These are phyloP conservation scores for Otolemur garnettii DNA, from an alignment of 2,113 vertebrate species.

Conservation along the genomic window DNA sequence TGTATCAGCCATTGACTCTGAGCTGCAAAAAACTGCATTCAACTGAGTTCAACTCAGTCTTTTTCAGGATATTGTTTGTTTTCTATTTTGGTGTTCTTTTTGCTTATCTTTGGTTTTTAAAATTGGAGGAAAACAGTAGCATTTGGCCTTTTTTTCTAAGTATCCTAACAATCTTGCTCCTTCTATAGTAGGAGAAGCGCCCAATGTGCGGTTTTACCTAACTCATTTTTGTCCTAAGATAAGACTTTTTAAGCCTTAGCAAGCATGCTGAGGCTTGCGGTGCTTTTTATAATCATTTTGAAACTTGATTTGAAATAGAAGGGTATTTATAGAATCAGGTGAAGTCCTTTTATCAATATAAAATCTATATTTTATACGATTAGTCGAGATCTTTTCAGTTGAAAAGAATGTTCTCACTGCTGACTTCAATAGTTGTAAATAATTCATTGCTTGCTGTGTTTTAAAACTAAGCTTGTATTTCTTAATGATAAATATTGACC, in stretches of 20 bases:
- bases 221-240: slow-evolving; percentile 63
- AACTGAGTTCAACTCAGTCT: not conserved
- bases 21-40: not conserved
- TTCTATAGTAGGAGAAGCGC: not conserved
- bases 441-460: slow-evolving; percentile 22
- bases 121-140: not conserved
- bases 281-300: slow-evolving; percentile 68
- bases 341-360: slow-evolving; percentile 63
- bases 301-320: slow-evolving; percentile 65
- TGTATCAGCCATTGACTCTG: not conserved
- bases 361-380: slow-evolving; percentile 72
- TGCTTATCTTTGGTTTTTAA: not conserved
- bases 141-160: slow-evolving; percentile 45
- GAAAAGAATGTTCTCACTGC: slow-evolving; percentile 58
- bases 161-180: not conserved
- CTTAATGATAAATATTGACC: slow-evolving; percentile 39
- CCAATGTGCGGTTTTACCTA: slow-evolving; percentile 12
- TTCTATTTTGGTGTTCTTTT: not conserved
- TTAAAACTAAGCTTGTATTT: slow-evolving; percentile 35
- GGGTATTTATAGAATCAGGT: slow-evolving; percentile 73
- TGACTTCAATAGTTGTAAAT: slow-evolving; percentile 34
- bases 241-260: slow-evolving; percentile 46
- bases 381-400: slow-evolving; percentile 48
- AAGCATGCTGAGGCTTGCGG: slow-evolving; percentile 62
- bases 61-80: not conserved